Evolutionary conservation across 2,888 invertebrate species (phyloP), one percentile per base, ranked within the genome.

Genomic region (Neria commutata): DNA sequence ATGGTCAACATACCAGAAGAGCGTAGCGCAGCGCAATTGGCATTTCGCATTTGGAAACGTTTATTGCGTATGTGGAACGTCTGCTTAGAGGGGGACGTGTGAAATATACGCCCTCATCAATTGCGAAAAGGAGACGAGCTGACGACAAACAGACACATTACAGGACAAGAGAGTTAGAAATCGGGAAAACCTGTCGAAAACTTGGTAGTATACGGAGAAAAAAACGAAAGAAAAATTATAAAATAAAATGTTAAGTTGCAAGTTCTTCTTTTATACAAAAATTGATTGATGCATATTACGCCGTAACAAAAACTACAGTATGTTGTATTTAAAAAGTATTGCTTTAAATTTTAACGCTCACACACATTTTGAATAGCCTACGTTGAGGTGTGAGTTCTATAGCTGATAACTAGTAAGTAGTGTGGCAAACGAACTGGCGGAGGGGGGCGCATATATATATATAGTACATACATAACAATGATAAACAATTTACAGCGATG

Each of bases 1-100:
- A 55, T 37, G 48, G 26, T 48, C 25, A 54, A 54, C 54, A 54
- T 48, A 54, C 54, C 54, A 34, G 48, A 23, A 33, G 47, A 16
- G 21, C n/a, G n/a, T 45, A 16, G n/a, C 5, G 14, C 42, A 42
- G 42, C 42, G 14, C 42, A 42, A 14, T 42, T 42, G 42, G 14
- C 42, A 42, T 17, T n/a, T 10, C 14, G 14, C 17, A 17, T 5
- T 16, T 42, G 14, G 14, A n/a, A n/a, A 42, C 17, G 6, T n/a
- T 16, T n/a, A n/a, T n/a, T n/a, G n/a, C 48, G 25, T 48, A 48
- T 16, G 25, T 29, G 25, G 33, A 33, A 21, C 19, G 25, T 26
- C 17, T 42, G 11, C 40, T 19, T 19, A 21, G 3, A 29, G 4
- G 37, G 16, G 17, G 19, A 55, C 23, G 4, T 42, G 2, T 11